Conservation (phyloP, 1,140 invertebrate genomes). For the Micrasema longulum region DNA sequence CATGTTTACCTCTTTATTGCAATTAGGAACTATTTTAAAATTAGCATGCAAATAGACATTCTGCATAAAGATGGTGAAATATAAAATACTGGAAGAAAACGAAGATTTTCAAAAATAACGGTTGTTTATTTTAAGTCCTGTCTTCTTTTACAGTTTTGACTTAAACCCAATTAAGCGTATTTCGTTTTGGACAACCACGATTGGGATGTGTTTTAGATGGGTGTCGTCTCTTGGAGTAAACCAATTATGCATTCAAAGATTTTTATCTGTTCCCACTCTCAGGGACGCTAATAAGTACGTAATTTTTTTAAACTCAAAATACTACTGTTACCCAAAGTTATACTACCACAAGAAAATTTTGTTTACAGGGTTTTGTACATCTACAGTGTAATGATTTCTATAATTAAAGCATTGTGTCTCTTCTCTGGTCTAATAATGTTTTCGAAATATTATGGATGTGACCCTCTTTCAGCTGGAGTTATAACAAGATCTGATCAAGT, state of each 20-base stretch:
- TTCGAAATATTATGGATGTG: slow-evolving; percentile 65
- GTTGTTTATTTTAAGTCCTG: too few relatives aligned
- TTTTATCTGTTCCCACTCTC: slow-evolving; percentile 68
- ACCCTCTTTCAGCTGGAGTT: slow-evolving; percentile 62
- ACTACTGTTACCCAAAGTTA: too few relatives aligned
- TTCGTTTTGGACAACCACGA: slow-evolving; percentile 70
- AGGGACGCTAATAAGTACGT: slow-evolving; percentile 68
- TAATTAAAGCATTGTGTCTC: slow-evolving; percentile 65
- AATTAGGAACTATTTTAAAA: too few relatives aligned
- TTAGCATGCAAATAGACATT: too few relatives aligned
- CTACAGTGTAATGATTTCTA: slow-evolving; percentile 62
- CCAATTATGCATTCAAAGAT: slow-evolving; percentile 73
- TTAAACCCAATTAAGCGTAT: slow-evolving; percentile 56
- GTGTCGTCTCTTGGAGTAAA: slow-evolving; percentile 70
- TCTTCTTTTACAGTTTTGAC: slow-evolving; percentile 19
- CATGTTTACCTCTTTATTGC: too few relatives aligned
- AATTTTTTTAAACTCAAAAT: too few relatives aligned
- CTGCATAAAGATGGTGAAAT: too few relatives aligned
- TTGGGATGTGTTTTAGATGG: slow-evolving; percentile 72
- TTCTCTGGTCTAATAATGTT: slow-evolving; percentile 63
- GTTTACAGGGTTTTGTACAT: slow-evolving; percentile 58
- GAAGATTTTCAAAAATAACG: too few relatives aligned
- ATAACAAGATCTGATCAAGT: slow-evolving; percentile 66
- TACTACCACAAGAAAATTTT: too few relatives aligned
- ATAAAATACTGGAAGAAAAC: too few relatives aligned